Base-by-base conservation (phyloP, 2,888 invertebrate species). In the Clitarchus hookeri region DNA sequence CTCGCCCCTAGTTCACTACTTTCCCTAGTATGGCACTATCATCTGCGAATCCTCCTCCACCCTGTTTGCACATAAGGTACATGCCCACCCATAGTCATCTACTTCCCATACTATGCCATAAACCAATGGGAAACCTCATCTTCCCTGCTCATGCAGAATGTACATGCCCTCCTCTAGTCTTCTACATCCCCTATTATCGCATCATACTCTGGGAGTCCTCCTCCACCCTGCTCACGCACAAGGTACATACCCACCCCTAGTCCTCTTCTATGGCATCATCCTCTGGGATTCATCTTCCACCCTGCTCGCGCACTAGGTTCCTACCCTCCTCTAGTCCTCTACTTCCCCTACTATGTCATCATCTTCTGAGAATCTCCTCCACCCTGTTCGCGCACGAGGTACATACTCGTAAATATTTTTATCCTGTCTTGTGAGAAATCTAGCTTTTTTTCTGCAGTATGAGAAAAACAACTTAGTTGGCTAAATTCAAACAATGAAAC, bases 21-120 rank as follows among this genome's bases (percentile, higher is more conserved):
- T 95, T 89, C 96, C 96, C 0, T 96, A 96, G 90, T 96, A 96
- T 90, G 93, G 94, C 84, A 92, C 95, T 65, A 93, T 96, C 86
- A 91, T 96, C 88, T 96, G 95, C 95, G 95, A 96, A 89, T 92
- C 93, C 11, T 90, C 91, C 86, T 90, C 36, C 36, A 4, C 53
- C 80, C 88, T 88, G 13, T 85, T 87, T n/a, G 87, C 54, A 86
- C 88, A 82, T 26, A 82, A 82, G 82, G 36, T 82, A 8, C 0
- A 19, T 65, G 0, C n/a, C 6, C 19, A 6, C 23, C 65, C 95
- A 1, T 36, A 36, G 36, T 36, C 36, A 1, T 36, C 36, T 36
- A 36, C 36, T 36, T 36, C 36, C 36, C 36, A 1, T 36, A 1
- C 36, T 36, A n/a, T n/a, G n/a, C n/a, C n/a, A n/a, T n/a, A n/a